Base-by-base conservation (phyloP, 2,888 invertebrate genomes). In the Chalcosyrphus nemorum region DNA sequence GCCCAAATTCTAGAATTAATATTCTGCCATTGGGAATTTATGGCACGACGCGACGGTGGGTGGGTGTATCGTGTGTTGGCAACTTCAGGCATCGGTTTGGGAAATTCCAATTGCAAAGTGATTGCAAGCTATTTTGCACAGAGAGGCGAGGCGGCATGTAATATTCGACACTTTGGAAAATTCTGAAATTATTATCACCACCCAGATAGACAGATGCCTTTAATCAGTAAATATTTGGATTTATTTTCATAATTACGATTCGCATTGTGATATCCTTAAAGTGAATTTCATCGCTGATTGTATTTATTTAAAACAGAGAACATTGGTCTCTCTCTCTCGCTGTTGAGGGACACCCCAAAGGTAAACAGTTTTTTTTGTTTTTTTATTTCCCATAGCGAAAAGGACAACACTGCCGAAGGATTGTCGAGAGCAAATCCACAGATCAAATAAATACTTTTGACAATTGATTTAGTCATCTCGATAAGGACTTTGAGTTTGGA, bases 1-100 rank as follows among this genome's bases (percentile, higher is more conserved):
- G 84, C 65, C 52, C 57, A 65, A 68, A 80, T 84, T 84, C 84
- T 80, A 70, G 84, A 84, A 84, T 84, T 84, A 84, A 84, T 84
- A 84, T 84, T 84, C 80, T 74, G 80, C 84, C 63, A 84, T 65
- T 65, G 84, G 84, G 84, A 84, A 84, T 84, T 84, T 84, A 84
- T 84, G 41, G 65, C 63, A 56, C 41, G 54, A 21, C n/a, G n/a
- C n/a, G n/a, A n/a, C n/a, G 38, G 45, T 24, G 65, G 41, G 57
- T 9, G 56, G 50, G 35, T 17, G 19, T 6, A 29, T 24, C 27
- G 6, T 47, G 13, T 66, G 21, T 19, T 13, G 17, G 43, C 41
- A 32, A 3, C 5, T 50, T 13, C n/a, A n/a, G n/a, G n/a, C 24
- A 24, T 32, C 32, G 56, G 29, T 50, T 47, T 11, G n/a, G n/a